These are phyloP conservation scores for Rhipidura dahli DNA, from an alignment of 2,113 vertebrate species.

Conservation along the genomic window DNA sequence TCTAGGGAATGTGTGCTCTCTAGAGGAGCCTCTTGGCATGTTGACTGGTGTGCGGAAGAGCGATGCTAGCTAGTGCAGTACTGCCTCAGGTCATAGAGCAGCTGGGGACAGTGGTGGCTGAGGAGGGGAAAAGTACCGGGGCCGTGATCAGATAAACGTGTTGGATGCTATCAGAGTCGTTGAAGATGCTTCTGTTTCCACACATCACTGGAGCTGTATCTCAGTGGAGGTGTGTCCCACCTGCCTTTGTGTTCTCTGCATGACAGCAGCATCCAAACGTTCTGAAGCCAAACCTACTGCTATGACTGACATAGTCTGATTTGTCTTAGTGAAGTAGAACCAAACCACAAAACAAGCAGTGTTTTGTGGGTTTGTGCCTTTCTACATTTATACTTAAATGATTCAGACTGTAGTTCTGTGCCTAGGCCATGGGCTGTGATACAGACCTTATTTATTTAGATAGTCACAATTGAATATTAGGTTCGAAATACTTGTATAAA, in stretches of 20 bases:
- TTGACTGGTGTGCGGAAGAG: no score
- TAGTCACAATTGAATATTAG: background rate
- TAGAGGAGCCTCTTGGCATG: background rate
- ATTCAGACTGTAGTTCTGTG: background rate
- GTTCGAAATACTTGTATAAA: background rate
- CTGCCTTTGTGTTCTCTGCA: background rate
- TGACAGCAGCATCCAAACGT: accelerated
- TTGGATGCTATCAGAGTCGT: background rate
- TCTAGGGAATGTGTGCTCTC: background rate
- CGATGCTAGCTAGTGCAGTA: background rate
- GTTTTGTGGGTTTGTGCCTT: background rate
- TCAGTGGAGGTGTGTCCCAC: accelerated
- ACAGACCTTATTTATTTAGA: background rate
- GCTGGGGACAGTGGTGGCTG: background rate
- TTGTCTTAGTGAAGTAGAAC: background rate
- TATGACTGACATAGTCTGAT: background rate
- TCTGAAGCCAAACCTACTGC: background rate
- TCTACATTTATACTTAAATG: background rate
- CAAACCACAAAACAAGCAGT: background rate
- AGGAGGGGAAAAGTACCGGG: background rate
- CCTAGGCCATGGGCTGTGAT: no score
- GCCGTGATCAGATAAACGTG: accelerated
- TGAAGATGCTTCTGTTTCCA: background rate
- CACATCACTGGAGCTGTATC: accelerated
- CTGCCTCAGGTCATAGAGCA: background rate